phyloP scores from a whole-genome alignment of 1,140 invertebrate genomes.

The Platorchestia sp. region DNA sequence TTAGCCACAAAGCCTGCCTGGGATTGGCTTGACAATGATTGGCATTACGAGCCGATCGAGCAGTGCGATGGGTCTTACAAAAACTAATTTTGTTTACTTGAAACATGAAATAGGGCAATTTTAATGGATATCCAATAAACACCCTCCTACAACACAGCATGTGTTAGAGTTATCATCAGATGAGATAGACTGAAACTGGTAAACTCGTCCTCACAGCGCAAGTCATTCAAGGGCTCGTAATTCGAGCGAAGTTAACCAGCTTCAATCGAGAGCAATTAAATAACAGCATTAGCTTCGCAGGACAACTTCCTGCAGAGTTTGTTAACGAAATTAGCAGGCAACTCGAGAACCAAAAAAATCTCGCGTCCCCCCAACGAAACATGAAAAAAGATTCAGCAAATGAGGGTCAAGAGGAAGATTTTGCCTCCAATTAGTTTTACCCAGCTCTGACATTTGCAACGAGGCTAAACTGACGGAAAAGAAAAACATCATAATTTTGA shows the following conservation, averaged over 20 bases:
- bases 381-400: background rate
- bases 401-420: background rate
- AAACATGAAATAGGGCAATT: background rate
- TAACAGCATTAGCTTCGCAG: background rate
- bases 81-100: background rate
- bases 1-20: too few species aligned
- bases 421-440: background rate
- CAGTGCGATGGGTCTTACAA: background rate
- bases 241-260: background rate
- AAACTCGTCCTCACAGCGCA: background rate
- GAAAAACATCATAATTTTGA: too few species aligned
- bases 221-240: background rate
- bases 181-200: background rate
- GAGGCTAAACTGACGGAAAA: too few species aligned
- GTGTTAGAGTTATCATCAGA: background rate
- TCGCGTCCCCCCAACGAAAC: background rate
- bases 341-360: background rate
- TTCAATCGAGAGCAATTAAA: background rate
- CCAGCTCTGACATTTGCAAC: background rate
- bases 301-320: background rate
- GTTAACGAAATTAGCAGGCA: background rate
- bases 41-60: background rate
- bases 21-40: too few species aligned
- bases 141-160: background rate
- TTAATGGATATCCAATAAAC: background rate